Base-by-base conservation (phyloP, 2,797 vertebrate species). In the Notoglanidium macrostoma region DNA sequence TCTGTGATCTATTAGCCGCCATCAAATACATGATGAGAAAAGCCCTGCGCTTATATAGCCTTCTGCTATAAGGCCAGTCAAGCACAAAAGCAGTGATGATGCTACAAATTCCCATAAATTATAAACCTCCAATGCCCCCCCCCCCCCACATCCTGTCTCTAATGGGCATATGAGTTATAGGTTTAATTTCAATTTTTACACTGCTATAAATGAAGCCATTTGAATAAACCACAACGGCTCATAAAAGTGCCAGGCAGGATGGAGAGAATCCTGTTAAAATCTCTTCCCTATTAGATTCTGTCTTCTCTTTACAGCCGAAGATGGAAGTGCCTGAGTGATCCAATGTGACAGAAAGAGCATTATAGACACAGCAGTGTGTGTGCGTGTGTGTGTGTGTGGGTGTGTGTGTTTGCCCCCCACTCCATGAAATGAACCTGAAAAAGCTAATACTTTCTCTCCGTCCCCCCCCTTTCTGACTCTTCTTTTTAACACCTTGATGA, bases 171-270 rank as follows among this genome's bases (percentile, higher is more conserved):
- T 92, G 94, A 95, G 87, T 93, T 93, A 94, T 91, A 81, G 90
- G 85, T 95, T 95, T 94, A 93, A 94, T 95, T 94, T 91, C 2
- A 46, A 68, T 83, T 84, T 94, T 94, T 94, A 93, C 91, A 90
- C 54, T 87, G 89, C 89, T 88, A 87, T 93, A 93, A 93, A 93
- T 93, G 90, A 92, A 91, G 40, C 90, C 79, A 85, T 89, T 88
- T 89, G 78, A 90, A 88, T 90, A 89, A 89, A 87, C 85, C 72
- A 86, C 92, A 14, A 90, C 83, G 90, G 83, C 89, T 92, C 92
- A 89, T 93, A 92, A 94, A 94, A 93, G 87, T 89, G 86, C 78
- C 91, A 83, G 85, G 76, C 89, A 87, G 87, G 86, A 93, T 91
- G 88, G 89, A 91, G 88, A 89, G 92, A 63, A 87, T 90, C 84